Evolutionary conservation across 2,113 vertebrate species (phyloP), one percentile per base, ranked within the genome.

Genomic region (Empidonax alnorum): DNA sequence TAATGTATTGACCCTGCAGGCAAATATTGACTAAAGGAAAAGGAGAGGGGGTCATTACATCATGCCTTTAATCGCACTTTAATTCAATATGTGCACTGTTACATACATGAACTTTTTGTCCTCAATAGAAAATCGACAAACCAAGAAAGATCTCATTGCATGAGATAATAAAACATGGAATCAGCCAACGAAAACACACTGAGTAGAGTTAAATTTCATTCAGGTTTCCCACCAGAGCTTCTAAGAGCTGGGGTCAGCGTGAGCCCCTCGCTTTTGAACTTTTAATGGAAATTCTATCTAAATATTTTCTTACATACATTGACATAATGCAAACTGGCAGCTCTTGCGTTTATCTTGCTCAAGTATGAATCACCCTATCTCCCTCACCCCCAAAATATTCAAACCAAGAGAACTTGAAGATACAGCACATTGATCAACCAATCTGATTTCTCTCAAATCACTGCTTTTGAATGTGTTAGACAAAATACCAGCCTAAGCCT

Each of bases 271-370:
- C 96, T 94, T 95, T 94, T 96, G 93, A 85, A 88, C 94, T 97
- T 95, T 91, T 96, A 96, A 97, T 97, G 96, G 97, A 97, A 98
- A 95, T 96, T 96, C 96, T 98, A 94, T 97, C 96, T 95, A 98
- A 98, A 98, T 98, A 98, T 97, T 98, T 98, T 96, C 97, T 96
- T 97, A 97, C 97, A 97, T 98, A 97, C 97, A 96, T 97, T 98
- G 97, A 98, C 96, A 98, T 98, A 98, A 97, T 96, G 94, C 97
- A 97, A 98, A 97, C 97, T 97, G 96, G 96, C 91, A 98, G 96
- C 95, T 96, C 93, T 95, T 66, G 66, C 91, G 92, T 96, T 91
- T 95, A 93, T 72, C 92, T 90, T 91, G 87, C 73, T 92, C 37
- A 89, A 94, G 82, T 58, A 94, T 96, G 95, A 96, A 88, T 95